Base-by-base conservation (phyloP, 2,888 invertebrate genomes). In the Amphimallon solstitiale region DNA sequence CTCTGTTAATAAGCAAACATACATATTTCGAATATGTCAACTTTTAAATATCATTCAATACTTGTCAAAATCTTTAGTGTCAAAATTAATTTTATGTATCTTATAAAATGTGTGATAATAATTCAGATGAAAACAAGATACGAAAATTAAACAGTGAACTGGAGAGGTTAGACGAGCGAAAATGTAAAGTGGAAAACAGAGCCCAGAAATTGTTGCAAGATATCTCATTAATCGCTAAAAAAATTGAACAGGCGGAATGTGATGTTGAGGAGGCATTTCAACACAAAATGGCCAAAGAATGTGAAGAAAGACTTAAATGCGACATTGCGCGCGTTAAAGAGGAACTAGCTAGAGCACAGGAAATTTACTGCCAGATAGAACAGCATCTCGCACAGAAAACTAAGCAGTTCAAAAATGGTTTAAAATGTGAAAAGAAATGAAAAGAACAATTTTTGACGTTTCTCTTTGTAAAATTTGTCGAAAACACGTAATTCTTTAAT, bases 291-390 rank as follows among this genome's bases (percentile, higher is more conserved):
- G 49, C 38, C 9, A 29, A 29, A 38, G 40, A 40, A 10, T 51
- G 62, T 2, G 40, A 51, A 9, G 17, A 12, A 19, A 17, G 51
- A 14, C 15, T 62, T 17, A 49, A 29, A 49, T 49, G 62, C 14
- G 62, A 62, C 14, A 19, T 62, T 3, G 37, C 35, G n/a, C 49
- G 49, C 6, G 51, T 62, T 2, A 62, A 62, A 23, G 23, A 62
- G 7, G 62, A 62, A 62, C 23, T 62, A 38, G 12, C 38, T 14
- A 17, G 48, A 38, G 48, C 62, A 2, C 38, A 62, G 21, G 29
- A 48, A 21, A 62, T 62, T 9, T 51, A 51, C 14, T 49, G 49
- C 21, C 23, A 46, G 9, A 49, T 62, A 21, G 62, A 62, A 10
- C 21, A 49, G 19, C 37, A 51, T 40, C 23, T 38, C 7, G 14